Percentiles rank a stretch among this genome's conserved stretches.
These are phyloP conservation scores for Allacma fusca DNA, from an alignment of 2,888 invertebrate species.

Conservation along the genomic window DNA sequence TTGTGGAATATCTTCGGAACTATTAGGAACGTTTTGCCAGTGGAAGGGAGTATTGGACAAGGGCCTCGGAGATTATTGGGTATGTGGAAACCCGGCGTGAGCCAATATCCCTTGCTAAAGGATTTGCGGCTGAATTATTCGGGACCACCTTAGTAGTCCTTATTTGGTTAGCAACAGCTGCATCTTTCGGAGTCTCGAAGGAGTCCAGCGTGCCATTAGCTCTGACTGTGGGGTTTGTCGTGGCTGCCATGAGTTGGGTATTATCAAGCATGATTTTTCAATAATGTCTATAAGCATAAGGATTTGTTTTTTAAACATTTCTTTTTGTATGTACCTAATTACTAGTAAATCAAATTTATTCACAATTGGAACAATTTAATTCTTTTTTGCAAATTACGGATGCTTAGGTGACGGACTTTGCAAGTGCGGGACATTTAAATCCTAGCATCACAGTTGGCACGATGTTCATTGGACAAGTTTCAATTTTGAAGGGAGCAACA, in stretches of 20 bases:
- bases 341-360: too few species aligned
- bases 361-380: too few species aligned
- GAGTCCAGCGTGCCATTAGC: constrained; percentile 6
- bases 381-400: too few species aligned
- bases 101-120: not conserved
- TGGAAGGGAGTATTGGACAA: not conserved
- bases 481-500: not conserved
- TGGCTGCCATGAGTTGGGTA: constrained; percentile 31
- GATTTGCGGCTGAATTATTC: constrained; percentile 29
- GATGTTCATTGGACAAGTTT: constrained; percentile 17
- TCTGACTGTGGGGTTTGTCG: constrained; percentile 28
- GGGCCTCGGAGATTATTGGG: not conserved
- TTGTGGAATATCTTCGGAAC: too few species aligned
- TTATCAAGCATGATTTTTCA: not conserved
- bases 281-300: not conserved
- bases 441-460: constrained; percentile 25
- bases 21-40: not conserved
- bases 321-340: too few species aligned
- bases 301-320: too few species aligned
- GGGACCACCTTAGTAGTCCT: constrained; percentile 30
- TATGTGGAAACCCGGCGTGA: constrained; percentile 3
- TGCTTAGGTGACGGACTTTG: constrained; percentile 29
- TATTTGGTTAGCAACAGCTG: constrained; percentile 14
- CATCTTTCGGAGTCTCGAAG: not conserved
- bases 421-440: constrained; percentile 39